phyloP scores from a whole-genome alignment of 2,888 invertebrate genomes.

The Eurois occulta region DNA sequence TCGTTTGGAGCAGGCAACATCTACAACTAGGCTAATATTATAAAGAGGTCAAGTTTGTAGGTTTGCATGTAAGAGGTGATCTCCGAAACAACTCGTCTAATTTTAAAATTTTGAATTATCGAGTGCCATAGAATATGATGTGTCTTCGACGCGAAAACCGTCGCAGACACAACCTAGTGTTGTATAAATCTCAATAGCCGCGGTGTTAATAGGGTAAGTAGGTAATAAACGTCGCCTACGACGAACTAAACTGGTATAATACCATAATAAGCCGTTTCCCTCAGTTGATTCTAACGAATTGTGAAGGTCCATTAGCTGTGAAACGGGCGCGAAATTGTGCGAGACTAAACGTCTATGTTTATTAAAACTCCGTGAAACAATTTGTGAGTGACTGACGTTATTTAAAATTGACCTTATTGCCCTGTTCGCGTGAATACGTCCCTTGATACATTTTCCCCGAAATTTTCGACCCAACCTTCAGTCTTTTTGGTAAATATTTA shows the following conservation, averaged over 20 bases:
- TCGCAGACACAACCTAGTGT: not conserved
- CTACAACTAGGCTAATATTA: not conserved
- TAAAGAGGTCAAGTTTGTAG: not conserved
- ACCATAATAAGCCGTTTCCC: constrained; percentile 53
- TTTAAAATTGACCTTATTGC: constrained; percentile 37
- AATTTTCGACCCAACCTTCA: not conserved
- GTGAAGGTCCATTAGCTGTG: constrained; percentile 33
- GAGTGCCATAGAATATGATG: not conserved
- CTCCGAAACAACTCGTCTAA: not conserved
- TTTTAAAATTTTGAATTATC: not conserved
- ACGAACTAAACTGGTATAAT: constrained; percentile 31
- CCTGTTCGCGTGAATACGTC: constrained; percentile 13
- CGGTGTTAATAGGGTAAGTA: constrained; percentile 47
- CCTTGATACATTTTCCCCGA: not conserved
- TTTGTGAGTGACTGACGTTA: constrained; percentile 30
- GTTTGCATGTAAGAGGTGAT: not conserved
- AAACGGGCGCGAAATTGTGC: constrained; percentile 49
- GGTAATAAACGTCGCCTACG: constrained; percentile 50
- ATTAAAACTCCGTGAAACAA: constrained; percentile 44
- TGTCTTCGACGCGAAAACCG: not conserved
- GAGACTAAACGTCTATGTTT: constrained; percentile 29
- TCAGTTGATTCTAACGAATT: constrained; percentile 49
- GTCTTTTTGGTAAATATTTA: constrained; percentile 7
- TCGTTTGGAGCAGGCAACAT: not conserved
- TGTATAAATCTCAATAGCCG: constrained; percentile 27